These are phyloP conservation scores for Corapipo altera DNA, from an alignment of 2,113 vertebrate species.

Conservation along the genomic window DNA sequence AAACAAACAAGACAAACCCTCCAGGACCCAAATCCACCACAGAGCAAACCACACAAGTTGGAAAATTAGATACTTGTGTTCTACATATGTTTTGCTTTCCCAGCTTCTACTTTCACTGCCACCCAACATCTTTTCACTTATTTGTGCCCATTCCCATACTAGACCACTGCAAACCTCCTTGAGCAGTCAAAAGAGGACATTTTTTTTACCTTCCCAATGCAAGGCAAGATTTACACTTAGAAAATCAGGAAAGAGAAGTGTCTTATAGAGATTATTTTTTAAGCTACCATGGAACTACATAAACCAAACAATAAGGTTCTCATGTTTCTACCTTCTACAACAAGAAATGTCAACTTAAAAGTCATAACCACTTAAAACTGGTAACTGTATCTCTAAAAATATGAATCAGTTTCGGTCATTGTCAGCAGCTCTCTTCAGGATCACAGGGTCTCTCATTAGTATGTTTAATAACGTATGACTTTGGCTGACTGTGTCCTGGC, in stretches of 20 bases:
- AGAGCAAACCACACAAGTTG: background rate
- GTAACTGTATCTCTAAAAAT: background rate
- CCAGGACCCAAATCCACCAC: background rate
- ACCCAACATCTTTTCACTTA: background rate
- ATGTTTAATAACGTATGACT: background rate
- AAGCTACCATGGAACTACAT: background rate
- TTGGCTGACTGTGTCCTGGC: background rate
- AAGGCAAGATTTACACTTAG: background rate
- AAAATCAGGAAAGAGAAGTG: background rate
- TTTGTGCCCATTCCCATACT: background rate
- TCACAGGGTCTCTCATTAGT: background rate
- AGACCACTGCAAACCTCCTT: background rate
- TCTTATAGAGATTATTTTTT: background rate
- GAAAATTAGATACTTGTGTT: conserved; percentile 6
- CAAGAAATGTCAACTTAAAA: background rate
- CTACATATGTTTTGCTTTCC: background rate
- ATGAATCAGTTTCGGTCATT: background rate
- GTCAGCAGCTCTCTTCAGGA: background rate
- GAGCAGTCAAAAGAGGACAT: background rate
- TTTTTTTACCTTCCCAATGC: background rate
- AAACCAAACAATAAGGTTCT: background rate
- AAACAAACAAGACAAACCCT: background rate
- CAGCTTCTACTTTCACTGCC: background rate
- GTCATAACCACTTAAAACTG: background rate
- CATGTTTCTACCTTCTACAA: background rate